Evolutionary conservation across 2,888 invertebrate genomes (phyloP), one percentile per base, ranked within the genome.

Genomic region (Calliopum simillimum): DNA sequence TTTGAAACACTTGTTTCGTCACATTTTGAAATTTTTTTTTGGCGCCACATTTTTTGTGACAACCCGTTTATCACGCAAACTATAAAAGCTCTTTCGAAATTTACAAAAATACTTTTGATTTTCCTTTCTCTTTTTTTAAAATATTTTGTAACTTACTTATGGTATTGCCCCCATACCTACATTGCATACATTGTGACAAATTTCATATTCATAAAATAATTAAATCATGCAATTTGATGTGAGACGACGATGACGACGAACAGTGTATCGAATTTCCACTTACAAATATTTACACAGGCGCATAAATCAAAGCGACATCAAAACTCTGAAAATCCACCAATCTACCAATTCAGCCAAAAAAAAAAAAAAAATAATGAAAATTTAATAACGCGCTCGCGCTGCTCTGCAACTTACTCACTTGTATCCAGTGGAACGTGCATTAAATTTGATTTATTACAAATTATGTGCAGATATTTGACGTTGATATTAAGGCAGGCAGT

Each of bases 361-460:
- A 6, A 14, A n/a, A 33, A 23, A 13, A 14, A n/a, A 23, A 6
- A 14, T 5, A 33, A 56, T 56, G 25, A 56, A 25, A 56, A 25
- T 56, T 33, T 23, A 56, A 33, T 33, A 56, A 33, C 21, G 23
- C 53, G 53, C 3, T 16, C 16, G 11, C 53, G 59, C 21, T 12
- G 25, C 21, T n/a, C 23, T 19, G 3, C 25, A 16, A 63, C 25
- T n/a, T 43, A 21, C 23, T 51, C 51, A 19, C 21, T n/a, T 16
- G 63, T 46, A 16, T 43, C n/a, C 43, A 41, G 68, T 33, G 51
- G 53, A 51, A 33, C 47, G 43, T 67, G 67, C 69, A 67, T 71
- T 67, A 62, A 69, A 69, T 69, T 73, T 73, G 73, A 73, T 73
- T 73, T 73, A 71, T 73, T 71, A 49, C 66, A 67, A 67, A 71